Conservation (phyloP, 2,797 vertebrate species). For the Cirrhinus mrigala region DNA sequence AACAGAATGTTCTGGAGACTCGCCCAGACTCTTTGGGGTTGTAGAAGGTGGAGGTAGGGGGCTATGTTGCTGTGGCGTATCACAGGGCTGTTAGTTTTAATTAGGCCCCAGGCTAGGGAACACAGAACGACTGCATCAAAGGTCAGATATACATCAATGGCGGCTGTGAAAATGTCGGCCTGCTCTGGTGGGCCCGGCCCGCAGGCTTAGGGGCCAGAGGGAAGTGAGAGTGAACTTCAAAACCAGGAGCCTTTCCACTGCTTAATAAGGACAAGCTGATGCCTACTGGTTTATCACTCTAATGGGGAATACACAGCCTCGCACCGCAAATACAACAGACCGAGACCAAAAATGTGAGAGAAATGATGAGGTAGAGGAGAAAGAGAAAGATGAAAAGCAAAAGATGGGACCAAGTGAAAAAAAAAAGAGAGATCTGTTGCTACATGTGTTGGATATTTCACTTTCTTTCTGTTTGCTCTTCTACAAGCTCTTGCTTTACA, state of each 20-base stretch:
- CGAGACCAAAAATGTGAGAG: background rate
- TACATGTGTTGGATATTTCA: background rate
- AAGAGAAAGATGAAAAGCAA: conserved; percentile 2
- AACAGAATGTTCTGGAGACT: conserved; percentile 52
- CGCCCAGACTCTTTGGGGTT: conserved; percentile 23
- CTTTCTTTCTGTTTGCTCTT: background rate
- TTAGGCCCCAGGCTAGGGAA: conserved; percentile 77
- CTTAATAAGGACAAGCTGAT: conserved; percentile 61
- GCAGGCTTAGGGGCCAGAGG: conserved; percentile 55
- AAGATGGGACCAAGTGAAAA: background rate
- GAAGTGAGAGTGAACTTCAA: conserved; percentile 59
- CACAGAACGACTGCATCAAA: conserved; percentile 81
- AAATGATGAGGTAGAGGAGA: conserved; percentile 44
- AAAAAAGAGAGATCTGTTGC: background rate
- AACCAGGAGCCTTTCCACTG: conserved; percentile 36
- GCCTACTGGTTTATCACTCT: conserved; percentile 62
- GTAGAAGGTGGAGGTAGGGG: conserved; percentile 53
- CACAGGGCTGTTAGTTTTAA: conserved; percentile 80
- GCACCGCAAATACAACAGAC: conserved; percentile 45
- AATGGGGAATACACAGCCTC: conserved; percentile 47
- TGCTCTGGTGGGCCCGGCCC: conserved; percentile 59
- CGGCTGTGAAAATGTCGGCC: conserved; percentile 76
- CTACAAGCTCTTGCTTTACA: background rate
- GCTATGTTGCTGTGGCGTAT: conserved; percentile 50
- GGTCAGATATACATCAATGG: conserved; percentile 85